Base-by-base conservation (phyloP, 2,113 vertebrate species). In the Polypterus senegalus region DNA sequence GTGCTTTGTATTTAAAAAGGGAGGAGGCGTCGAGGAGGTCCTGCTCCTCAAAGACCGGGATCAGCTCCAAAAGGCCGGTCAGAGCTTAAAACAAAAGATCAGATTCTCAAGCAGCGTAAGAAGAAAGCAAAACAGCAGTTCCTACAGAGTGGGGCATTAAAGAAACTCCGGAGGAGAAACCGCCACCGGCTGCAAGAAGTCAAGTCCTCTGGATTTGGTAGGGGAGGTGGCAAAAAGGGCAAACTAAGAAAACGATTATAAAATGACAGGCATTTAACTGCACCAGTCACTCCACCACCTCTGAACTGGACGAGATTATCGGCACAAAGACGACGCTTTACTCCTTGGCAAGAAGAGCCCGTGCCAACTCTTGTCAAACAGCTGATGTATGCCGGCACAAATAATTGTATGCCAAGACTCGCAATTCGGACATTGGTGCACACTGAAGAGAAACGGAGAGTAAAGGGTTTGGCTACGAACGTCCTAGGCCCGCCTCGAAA, bases 71-170 rank as follows among this genome's bases (percentile, higher is more conserved):
- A 2, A 1, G 66, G 81, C 3, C 85, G 76, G 67, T 88, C 89
- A 0, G 96, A 99, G 81, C 87, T 99, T 62, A 94, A 80, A 77
- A 86, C 69, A 52, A 88, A 74, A 45, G 81, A 91, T 44, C 89
- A 99, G 82, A 99, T 99, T 76, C 74, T 99, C 62, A 97, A 91
- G 74, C 77, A 88, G 75, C 86, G 94, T 57, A 93, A 83, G 67
- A 79, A 71, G 3, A 57, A 61, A 0, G 77, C 85, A 66, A 98
- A 97, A 76, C 81, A 91, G 61, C 81, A 74, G 43, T 98, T 98
- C 79, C 77, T 97, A 66, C 96, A 98, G 75, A 71, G 80, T 0
- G 94, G 96, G 0, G 90, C 89, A 48, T 62, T 97, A 62, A 87
- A 86, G 71, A 91, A 88, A 46, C 67, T 91, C 2, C 88, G 81